These are phyloP conservation scores for Calonectris borealis DNA, from an alignment of 2,113 vertebrate species.

Conservation along the genomic window DNA sequence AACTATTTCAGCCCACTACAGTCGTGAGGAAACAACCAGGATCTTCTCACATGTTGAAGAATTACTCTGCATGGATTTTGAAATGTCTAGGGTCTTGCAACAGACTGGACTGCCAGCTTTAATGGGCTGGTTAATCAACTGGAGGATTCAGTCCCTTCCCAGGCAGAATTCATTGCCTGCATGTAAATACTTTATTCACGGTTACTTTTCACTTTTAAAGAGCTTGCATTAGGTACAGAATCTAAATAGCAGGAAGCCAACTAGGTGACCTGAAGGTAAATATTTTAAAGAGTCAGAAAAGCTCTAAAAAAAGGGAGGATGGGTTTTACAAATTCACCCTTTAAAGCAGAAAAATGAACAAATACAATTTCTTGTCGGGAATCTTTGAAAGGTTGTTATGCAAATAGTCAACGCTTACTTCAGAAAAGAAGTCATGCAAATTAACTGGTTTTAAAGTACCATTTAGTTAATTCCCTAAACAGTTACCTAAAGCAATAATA, in stretches of 20 bases:
- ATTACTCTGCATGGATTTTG: background rate
- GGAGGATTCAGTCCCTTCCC: background rate
- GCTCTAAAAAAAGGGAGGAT: background rate
- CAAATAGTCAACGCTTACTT: background rate
- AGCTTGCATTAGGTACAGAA: background rate
- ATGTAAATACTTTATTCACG: accelerated
- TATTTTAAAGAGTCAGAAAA: background rate
- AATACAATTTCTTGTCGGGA: background rate
- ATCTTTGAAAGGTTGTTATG: background rate
- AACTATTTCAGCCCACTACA: background rate
- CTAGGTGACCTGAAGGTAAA: background rate
- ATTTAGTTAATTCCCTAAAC: background rate
- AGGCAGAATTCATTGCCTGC: background rate
- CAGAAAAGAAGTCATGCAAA: background rate
- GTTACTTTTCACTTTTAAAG: background rate
- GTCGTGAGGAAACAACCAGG: background rate
- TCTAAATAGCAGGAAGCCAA: background rate
- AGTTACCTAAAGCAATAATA: background rate
- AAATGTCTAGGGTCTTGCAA: background rate
- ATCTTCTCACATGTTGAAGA: background rate
- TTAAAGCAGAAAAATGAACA: background rate
- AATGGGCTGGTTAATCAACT: background rate
- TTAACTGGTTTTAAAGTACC: background rate
- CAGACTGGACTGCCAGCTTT: background rate
- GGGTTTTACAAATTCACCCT: background rate